Evolutionary conservation across 2,113 vertebrate species (phyloP), one percentile per base, ranked within the genome.

Genomic region (Pithys albifrons): DNA sequence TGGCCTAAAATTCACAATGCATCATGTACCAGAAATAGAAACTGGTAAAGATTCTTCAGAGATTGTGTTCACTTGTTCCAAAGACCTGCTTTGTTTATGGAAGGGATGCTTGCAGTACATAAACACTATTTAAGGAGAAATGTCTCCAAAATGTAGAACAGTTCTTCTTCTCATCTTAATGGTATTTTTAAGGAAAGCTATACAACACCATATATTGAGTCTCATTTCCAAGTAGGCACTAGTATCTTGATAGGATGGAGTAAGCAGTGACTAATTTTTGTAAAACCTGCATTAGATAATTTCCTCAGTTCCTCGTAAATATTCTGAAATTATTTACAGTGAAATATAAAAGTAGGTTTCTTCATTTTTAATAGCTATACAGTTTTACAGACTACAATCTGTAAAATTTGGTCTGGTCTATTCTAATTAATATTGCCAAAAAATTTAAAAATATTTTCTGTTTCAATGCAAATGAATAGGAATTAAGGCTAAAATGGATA

Each of bases 1-100:
- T 96, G 95, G 88, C 95, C 93, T 93, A 92, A 94, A 95, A 89
- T 86, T 96, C 86, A 74, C 86, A 76, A 43, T 93, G 80, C 93
- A 96, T 96, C 91, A 87, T 89, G 62, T 91, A 93, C 95, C 92
- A 91, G 65, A 95, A 96, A 96, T 93, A 96, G 93, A 97, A 95
- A 61, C 96, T 95, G 96, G 92, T 96, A 96, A 96, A 96, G 96
- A 97, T 97, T 97, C 96, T 96, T 97, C 91, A 73, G 96, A 96
- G 91, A 94, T 96, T 93, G 93, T 96, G 88, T 92, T 96, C 93
- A 97, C 85, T 96, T 96, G 83, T 96, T 97, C 93, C 96, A 93
- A 94, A 96, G 95, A 96, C 96, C 95, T 97, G 96, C 88, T 84
- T 94, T 94, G 93, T 96, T 97, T 95, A 96, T 95, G 92, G 85